Conservation (phyloP, 2,888 invertebrate species). For the Cepaea hortensis region DNA sequence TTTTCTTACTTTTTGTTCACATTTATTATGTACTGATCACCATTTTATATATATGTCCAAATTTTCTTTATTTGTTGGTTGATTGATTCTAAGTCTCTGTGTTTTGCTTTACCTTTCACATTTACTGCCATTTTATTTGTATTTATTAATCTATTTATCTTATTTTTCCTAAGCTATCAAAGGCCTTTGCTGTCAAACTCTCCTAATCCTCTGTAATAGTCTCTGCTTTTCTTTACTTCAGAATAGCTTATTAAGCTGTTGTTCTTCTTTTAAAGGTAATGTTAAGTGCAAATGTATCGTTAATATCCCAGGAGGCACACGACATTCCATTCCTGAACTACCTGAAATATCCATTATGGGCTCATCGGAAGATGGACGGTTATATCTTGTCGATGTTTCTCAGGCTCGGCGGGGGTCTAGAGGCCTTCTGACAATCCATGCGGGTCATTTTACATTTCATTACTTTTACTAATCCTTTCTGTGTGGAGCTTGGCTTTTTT, state of each 20-base stretch:
- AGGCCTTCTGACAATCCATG: conserved; percentile 35
- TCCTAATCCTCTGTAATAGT: no score
- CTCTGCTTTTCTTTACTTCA: no score
- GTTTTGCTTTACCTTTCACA: neutral
- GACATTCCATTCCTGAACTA: conserved; percentile 46
- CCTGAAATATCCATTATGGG: conserved; percentile 46
- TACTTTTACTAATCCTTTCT: neutral
- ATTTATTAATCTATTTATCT: neutral
- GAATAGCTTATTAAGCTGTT: no score
- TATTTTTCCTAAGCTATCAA: neutral
- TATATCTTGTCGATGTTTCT: conserved; percentile 38
- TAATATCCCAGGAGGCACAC: conserved; percentile 33
- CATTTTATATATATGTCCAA: neutral
- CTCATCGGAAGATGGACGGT: conserved; percentile 41
- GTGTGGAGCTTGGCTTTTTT: conserved; percentile 11
- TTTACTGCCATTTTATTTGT: neutral
- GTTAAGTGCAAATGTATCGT: neutral
- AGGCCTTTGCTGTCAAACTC: neutral
- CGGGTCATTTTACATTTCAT: conserved; percentile 16
- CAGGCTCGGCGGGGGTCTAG: conserved; percentile 39
- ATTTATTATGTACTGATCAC: neutral
- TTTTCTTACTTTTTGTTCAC: neutral
- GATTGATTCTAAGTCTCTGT: neutral
- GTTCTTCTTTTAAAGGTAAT: no score
- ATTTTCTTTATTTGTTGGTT: neutral